Base-by-base conservation (phyloP, 1,140 invertebrate species). In the Drosophila mojavensis region DNA sequence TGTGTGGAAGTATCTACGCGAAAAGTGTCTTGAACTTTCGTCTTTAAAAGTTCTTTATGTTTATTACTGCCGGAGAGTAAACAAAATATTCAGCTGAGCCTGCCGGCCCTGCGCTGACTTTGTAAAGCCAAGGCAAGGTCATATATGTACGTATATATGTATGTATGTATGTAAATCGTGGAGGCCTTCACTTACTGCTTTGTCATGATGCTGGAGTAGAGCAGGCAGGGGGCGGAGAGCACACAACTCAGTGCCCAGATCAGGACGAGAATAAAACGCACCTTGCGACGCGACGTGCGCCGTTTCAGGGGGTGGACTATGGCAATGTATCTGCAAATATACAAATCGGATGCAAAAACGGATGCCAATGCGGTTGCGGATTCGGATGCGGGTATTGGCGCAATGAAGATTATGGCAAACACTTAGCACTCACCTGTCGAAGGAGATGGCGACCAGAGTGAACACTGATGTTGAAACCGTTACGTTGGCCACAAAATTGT, bases 381-480 rank as follows among this genome's bases (percentile, higher is more conserved):
- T 53, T 59, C 1, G 33, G 33, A 33, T 33, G 33, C 33, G 33
- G 33, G 7, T 67, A 30, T 39, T 11, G 53, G 53, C 69, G 62
- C 62, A 72, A 65, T 47, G 54, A 30, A 28, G 58, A 47, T 33
- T 11, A 36, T 54, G 30, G 15, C 28, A 39, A 65, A 56, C 24
- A 33, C 28, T 33, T 6, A 51, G 90, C 94, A 90, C 94, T 94
- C 93, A 97, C 96, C 96, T 96, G 92, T 97, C 96, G 82, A 96
- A 95, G 1, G 96, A 96, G 75, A 97, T 97, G 50, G 96, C 96
- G 17, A 96, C 96, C 43, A 98, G 95, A 0, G 97, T 98, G 84
- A 98, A 97, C n/a, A 98, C 97, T 75, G 96, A 97, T 1, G 96
- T 96, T 0, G 97, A 95, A 0, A 98, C 97, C 0, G 97, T 97